Evolutionary conservation across 2,113 vertebrate genomes (phyloP).

Genomic region (Marmota flaviventris): DNA sequence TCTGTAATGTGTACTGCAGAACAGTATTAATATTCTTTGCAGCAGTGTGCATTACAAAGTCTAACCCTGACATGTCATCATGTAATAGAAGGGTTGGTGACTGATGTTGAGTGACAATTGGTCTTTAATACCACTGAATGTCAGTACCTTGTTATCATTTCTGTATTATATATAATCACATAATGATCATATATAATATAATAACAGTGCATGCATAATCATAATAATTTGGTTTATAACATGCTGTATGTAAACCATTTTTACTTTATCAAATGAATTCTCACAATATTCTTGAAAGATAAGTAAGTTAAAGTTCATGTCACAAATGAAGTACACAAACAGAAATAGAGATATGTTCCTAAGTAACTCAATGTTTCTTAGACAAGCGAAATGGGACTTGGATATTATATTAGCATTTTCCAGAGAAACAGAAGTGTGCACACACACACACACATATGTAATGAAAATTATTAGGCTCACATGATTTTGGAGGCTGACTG

Average conservation of each 20-base stretch:
- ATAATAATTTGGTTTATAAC: slow-evolving; percentile 29
- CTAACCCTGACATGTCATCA: background rate
- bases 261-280: slow-evolving; percentile 11
- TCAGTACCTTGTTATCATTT: background rate
- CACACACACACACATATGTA: background rate
- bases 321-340: background rate
- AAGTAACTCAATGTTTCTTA: background rate
- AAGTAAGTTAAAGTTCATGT: slow-evolving; percentile 3
- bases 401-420: background rate
- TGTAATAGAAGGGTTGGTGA: background rate
- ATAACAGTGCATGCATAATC: slow-evolving; percentile 8
- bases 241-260: background rate
- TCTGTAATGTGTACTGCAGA: background rate
- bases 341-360: background rate
- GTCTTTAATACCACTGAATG: background rate
- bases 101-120: background rate
- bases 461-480: background rate
- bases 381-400: background rate
- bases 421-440: background rate
- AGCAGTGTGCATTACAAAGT: background rate
- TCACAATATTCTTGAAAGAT: slow-evolving; percentile 26
- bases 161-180: background rate
- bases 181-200: background rate
- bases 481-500: background rate
- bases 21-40: background rate